phyloP scores from a whole-genome alignment of 2,797 vertebrate genomes.

The Calcarius lapponicus region DNA sequence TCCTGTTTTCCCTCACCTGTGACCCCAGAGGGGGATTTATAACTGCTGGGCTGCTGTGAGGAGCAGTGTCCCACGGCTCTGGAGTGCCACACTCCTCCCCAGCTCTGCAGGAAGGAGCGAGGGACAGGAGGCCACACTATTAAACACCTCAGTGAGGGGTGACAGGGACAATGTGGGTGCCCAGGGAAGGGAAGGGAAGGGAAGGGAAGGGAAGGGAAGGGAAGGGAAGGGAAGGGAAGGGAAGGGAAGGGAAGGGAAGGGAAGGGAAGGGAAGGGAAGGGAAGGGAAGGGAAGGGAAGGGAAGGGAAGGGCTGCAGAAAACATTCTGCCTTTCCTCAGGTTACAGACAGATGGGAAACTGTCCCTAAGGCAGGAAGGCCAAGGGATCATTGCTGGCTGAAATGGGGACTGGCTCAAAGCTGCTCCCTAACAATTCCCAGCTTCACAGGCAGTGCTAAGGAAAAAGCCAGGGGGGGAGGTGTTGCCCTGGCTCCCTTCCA shows the following conservation, averaged over 20 bases:
- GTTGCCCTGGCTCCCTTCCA: background rate
- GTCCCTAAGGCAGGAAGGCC: accelerated
- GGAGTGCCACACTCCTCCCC: accelerated
- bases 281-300: background rate
- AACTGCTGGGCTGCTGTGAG: background rate
- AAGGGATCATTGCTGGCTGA: background rate
- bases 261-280: background rate
- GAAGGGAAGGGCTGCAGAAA: background rate
- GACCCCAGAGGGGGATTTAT: background rate
- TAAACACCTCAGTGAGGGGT: accelerated
- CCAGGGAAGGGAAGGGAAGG: background rate
- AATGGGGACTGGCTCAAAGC: background rate
- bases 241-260: background rate
- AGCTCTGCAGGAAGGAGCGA: background rate
- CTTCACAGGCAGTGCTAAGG: background rate
- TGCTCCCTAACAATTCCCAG: background rate
- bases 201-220: background rate
- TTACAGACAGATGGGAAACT: background rate
- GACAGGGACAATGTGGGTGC: background rate
- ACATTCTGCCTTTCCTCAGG: background rate
- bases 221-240: background rate
- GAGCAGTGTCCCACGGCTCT: background rate
- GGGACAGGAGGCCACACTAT: background rate
- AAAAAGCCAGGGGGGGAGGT: background rate
- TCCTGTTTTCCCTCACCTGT: background rate